Base-by-base conservation (phyloP, 2,113 vertebrate species). In the Myxocyprinus asiaticus region DNA sequence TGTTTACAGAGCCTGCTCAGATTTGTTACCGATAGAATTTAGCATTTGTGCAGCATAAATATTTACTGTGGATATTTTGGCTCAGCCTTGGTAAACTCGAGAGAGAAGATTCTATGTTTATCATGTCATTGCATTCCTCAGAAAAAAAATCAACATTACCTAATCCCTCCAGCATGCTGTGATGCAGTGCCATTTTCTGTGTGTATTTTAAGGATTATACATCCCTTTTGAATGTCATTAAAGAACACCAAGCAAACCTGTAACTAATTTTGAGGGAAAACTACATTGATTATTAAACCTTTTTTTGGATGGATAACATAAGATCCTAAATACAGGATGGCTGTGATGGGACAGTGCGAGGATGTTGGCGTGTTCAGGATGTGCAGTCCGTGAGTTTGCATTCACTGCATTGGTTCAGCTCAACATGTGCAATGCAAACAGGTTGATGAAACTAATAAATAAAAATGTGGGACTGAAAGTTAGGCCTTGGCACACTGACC, bases 401-500 rank as follows among this genome's bases (percentile, higher is more conserved):
- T 43, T 65, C 3, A 10, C 8, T 3, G 22, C 61, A n/a, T 7
- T n/a, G 61, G 47, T 17, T 50, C 3, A 7, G 47, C 51, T 45
- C 48, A 76, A 42, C 59, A 2, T 55, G 69, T 55, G 53, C 43
- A 79, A 53, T 9, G 47, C 47, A 48, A 48, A 48, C 7, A 48
- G 22, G 22, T 33, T 10, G 3, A 76, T 62, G 51, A 17, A 80
- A 75, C 58, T 3, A 76, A 74, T 80, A 79, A 77, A 73, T 48
- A 79, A 66, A 77, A 74, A 82, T 50, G 67, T 76, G 50, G 67
- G 67, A 79, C 47, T 56, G 15, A 75, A 79, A 70, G 64, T 78
- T 81, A 67, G 44, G 62, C 73, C 64, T 76, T 74, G 81, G 78
- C 82, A 85, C 76, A 69, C 73, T 86, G 85, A 87, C 81, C 84